These are phyloP conservation scores for Piprites chloris DNA, from an alignment of 2,113 vertebrate genomes.

Conservation along the genomic window DNA sequence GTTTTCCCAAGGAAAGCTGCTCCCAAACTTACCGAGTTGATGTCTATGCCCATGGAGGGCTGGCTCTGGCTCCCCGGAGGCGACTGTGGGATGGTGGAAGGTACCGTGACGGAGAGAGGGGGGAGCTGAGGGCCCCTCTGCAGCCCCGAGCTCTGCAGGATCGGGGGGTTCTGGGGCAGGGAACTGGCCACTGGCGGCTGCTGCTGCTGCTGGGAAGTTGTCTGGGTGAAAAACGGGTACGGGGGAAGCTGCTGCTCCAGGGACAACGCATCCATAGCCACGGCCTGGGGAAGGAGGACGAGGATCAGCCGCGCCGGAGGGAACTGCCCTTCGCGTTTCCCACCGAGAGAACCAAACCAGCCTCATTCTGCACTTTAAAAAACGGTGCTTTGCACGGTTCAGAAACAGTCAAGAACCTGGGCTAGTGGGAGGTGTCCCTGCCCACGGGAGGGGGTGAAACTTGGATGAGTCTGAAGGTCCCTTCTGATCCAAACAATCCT, in stretches of 20 bases:
- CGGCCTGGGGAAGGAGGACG: conserved; percentile 64
- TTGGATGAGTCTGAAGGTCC: background rate
- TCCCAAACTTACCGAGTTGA: conserved; percentile 84
- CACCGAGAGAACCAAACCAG: fast-evolving
- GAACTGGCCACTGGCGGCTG: conserved; percentile 81
- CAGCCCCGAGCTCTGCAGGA: conserved; percentile 74
- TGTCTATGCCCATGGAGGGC: conserved; percentile 84
- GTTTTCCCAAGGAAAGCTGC: fast-evolving
- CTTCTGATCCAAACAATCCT: background rate
- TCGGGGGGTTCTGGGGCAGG: conserved; percentile 78
- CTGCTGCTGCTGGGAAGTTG: conserved; percentile 79
- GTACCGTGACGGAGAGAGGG: conserved; percentile 78
- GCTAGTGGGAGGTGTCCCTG: background rate
- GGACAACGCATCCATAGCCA: conserved; percentile 85
- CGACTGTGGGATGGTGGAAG: conserved; percentile 82
- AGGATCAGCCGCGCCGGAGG: background rate
- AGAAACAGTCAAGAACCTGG: background rate
- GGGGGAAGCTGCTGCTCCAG: conserved; percentile 95
- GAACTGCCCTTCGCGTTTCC: background rate
- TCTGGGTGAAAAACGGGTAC: conserved; percentile 88
- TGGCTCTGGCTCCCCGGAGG: conserved; percentile 84
- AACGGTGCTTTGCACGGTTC: background rate
- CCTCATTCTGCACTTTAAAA: background rate
- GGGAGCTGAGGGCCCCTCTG: conserved; percentile 87
- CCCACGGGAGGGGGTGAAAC: background rate